Conservation (phyloP, 1,140 invertebrate species). For the Formica exsecta region DNA sequence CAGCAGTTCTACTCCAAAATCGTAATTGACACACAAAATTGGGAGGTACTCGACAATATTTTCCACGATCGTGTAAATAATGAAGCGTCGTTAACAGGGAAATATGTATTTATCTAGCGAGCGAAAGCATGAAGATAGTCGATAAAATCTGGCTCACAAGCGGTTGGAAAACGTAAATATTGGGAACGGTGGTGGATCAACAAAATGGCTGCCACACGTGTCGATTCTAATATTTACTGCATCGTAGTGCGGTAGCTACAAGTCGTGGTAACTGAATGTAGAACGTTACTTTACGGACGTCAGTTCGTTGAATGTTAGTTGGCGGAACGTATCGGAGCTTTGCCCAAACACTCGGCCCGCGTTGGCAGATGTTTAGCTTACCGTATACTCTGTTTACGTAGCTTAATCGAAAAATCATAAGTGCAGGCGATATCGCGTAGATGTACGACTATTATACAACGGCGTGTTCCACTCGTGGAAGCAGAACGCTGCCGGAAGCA, state of each 20-base stretch:
- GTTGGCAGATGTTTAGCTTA: constrained; percentile 70
- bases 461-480: constrained; percentile 28
- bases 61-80: constrained; percentile 31
- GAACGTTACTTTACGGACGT: constrained; percentile 39
- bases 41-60: constrained; percentile 34
- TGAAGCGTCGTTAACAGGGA: not conserved
- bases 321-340: constrained; percentile 67
- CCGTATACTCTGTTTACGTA: constrained; percentile 70
- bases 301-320: constrained; percentile 60
- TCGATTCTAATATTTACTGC: constrained; percentile 53
- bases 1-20: not conserved
- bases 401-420: constrained; percentile 79
- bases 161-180: constrained; percentile 42
- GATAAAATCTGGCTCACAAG: constrained; percentile 30
- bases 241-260: not conserved
- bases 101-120: not conserved
- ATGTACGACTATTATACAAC: constrained; percentile 29
- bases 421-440: constrained; percentile 37
- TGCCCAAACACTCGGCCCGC: constrained; percentile 65
- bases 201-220: constrained; percentile 38
- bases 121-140: constrained; percentile 12
- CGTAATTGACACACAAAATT: constrained; percentile 24
- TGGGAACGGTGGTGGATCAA: constrained; percentile 1
- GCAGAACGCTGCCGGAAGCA: constrained; percentile 31
- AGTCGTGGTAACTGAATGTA: constrained; percentile 45